phyloP scores from a whole-genome alignment of 2,113 vertebrate species.

The Salvelinus fontinalis region DNA sequence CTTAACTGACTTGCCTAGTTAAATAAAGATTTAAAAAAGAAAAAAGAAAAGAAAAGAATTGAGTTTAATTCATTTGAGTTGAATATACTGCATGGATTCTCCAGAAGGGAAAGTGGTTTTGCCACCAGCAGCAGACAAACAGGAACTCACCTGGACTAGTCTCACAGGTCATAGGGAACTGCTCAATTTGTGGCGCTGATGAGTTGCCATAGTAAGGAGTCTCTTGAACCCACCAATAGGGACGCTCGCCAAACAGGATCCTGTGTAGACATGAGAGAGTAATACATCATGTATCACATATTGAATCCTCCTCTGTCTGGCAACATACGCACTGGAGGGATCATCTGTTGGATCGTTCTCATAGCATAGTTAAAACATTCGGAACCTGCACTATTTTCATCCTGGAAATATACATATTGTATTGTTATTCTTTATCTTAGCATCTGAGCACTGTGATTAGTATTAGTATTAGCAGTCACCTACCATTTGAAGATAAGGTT shows the following conservation, averaged over 20 bases:
- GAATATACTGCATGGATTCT: not conserved
- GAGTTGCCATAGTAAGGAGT: conserved; percentile 76
- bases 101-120: not conserved
- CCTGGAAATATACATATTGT: too few species aligned
- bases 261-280: conserved; percentile 51
- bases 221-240: conserved; percentile 88
- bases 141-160: conserved; percentile 77
- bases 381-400: too few species aligned
- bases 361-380: too few species aligned
- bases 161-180: conserved; percentile 85
- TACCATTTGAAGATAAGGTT: conserved; percentile 89
- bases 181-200: conserved; percentile 75
- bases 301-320: too few species aligned
- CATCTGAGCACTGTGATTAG: too few species aligned
- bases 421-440: too few species aligned
- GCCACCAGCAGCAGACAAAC: not conserved
- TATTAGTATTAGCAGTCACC: conserved; percentile 45
- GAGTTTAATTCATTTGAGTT: not conserved
- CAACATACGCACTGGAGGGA: too few species aligned
- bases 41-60: too few species aligned
- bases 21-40: too few species aligned
- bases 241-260: conserved; percentile 86
- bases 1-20: too few species aligned
- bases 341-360: too few species aligned
- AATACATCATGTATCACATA: not conserved